Evolutionary conservation across 2,113 vertebrate genomes (phyloP), one percentile per base, ranked within the genome.

Genomic region (Egretta garzetta): DNA sequence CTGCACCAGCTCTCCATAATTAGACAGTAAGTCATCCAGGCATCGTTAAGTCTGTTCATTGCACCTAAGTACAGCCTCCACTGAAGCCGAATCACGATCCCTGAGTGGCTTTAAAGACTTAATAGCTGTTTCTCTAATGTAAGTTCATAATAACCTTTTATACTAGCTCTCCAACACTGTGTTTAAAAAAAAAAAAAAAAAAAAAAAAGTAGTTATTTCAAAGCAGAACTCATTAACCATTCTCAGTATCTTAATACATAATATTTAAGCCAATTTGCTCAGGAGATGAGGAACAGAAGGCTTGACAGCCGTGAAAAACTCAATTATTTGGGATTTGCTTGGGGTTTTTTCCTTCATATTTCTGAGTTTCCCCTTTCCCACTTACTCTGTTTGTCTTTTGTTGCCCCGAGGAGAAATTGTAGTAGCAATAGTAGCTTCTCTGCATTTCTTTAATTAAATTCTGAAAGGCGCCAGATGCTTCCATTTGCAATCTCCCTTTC

Each of bases 371-470:
- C 89, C 27, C 27, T 91, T 95, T 86, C 49, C n/a, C 23, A 20
- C n/a, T 89, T 91, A 72, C 30, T 79, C 10, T 37, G 14, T 96
- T 92, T 95, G 75, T 52, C 80, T 96, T 90, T 64, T 53, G 39
- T 72, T 87, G 60, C 86, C 83, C 86, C 18, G 21, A 96, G 80
- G 93, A 95, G 60, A 79, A 96, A 88, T 13, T 60, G 27, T 43
- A 88, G 82, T 52, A 85, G 70, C 76, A 87, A 91, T 52, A 91
- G 91, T 80, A 92, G 67, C 83, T 87, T 92, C 83, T 95, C 82
- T 93, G 80, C 76, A 81, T 87, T 86, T 75, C 76, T 92, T 94
- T 96, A 96, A 96, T 97, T 96, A 97, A 93, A 82, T 87, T 94
- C 76, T 95, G 66, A 86, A 85, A 96, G 87, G 62, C 10, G 0